Percentiles rank a stretch among this genome's conserved stretches.
Evolutionary conservation across 2,797 vertebrate species (phyloP).

Genomic region (Brachyrhaphis roseni): DNA sequence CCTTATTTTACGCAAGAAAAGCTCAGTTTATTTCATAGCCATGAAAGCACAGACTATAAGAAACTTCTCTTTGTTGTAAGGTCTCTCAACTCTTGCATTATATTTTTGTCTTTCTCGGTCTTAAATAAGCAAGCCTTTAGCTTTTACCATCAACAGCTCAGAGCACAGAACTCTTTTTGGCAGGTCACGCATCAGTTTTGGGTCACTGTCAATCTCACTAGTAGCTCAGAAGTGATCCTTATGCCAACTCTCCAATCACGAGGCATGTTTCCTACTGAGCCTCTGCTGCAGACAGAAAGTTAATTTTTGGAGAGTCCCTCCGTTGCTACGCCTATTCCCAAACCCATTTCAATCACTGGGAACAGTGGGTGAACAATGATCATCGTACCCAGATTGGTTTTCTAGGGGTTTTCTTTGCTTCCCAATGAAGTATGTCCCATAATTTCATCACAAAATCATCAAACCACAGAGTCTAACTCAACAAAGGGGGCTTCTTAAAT

Average conservation of each 20-base stretch:
- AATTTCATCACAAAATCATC: no score
- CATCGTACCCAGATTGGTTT: conserved; percentile 24
- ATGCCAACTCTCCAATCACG: conserved; percentile 47
- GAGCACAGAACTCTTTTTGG: conserved; percentile 44
- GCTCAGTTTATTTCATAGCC: conserved; percentile 33
- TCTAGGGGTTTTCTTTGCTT: conserved; percentile 20
- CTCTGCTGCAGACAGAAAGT: conserved; percentile 12
- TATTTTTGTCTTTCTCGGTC: not conserved
- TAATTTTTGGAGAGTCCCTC: conserved; percentile 3
- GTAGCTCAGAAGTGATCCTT: conserved; percentile 29
- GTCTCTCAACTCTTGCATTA: conserved; percentile 1
- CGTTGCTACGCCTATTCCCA: not conserved
- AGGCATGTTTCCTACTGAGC: conserved; percentile 30
- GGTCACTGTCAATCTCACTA: conserved; percentile 47
- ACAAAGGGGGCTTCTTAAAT: conserved; percentile 26
- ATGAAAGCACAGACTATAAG: conserved; percentile 28
- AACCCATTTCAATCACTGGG: conserved; percentile 14
- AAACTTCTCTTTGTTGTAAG: conserved; percentile 13
- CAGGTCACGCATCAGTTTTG: conserved; percentile 48
- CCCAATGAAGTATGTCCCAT: conserved; percentile 25
- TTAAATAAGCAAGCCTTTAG: conserved; percentile 4
- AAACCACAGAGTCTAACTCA: conserved; percentile 22
- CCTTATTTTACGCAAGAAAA: conserved; percentile 25
- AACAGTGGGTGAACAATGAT: conserved; percentile 30
- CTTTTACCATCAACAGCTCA: conserved; percentile 20